A percentile compares a stretch with the other conserved stretches of the same genome.
phyloP scores from a whole-genome alignment of 1,140 invertebrate species.

The Diploscapter pachys region DNA sequence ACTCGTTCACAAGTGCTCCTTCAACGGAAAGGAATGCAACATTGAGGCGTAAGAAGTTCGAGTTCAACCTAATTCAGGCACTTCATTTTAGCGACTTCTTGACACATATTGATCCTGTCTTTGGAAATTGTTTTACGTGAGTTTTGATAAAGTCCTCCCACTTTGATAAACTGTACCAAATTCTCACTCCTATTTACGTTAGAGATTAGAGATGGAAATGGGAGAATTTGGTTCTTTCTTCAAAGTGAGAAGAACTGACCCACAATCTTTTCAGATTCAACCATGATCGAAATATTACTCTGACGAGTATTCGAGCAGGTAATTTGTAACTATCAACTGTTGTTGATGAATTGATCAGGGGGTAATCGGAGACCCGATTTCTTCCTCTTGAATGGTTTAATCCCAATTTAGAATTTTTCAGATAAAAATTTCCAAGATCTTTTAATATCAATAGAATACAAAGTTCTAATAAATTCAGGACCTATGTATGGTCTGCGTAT shows the following conservation, averaged over 20 bases:
- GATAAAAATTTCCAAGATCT: neutral
- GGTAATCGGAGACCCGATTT: too few species aligned
- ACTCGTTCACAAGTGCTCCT: slow-evolving; percentile 50
- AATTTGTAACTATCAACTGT: neutral
- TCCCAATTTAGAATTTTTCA: neutral
- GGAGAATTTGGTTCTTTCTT: too few species aligned
- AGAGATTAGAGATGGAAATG: too few species aligned
- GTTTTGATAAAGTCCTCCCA: too few species aligned
- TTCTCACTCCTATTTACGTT: too few species aligned
- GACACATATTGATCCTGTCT: slow-evolving; percentile 40
- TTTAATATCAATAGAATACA: slow-evolving; percentile 1
- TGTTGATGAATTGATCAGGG: neutral
- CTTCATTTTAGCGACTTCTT: slow-evolving; percentile 42
- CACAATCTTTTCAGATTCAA: slow-evolving; percentile 31
- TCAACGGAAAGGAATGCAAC: slow-evolving; percentile 51
- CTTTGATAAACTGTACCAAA: too few species aligned
- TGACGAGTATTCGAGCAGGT: slow-evolving; percentile 47
- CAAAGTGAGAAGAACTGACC: too few species aligned
- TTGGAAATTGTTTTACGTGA: slow-evolving; percentile 43
- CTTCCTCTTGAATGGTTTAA: too few species aligned
- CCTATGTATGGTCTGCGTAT: slow-evolving; percentile 49
- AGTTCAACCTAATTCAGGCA: neutral
- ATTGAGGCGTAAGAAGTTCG: slow-evolving; percentile 42
- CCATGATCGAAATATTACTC: slow-evolving; percentile 40
- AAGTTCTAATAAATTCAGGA: slow-evolving; percentile 6